Base-by-base conservation (phyloP, 2,113 vertebrate genomes). In the Clupea harengus region DNA sequence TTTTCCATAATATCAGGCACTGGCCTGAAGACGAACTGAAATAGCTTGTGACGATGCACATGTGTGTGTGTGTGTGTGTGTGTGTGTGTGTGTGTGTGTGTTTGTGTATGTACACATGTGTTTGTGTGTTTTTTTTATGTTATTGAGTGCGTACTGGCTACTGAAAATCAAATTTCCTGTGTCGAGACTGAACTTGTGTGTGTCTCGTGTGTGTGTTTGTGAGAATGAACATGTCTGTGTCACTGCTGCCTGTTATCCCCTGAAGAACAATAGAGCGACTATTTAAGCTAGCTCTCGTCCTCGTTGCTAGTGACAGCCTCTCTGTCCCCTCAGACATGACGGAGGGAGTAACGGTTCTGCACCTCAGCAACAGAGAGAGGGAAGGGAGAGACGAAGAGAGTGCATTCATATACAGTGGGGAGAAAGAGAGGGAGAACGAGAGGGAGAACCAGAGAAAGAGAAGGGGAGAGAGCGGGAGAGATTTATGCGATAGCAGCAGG, bases 1-100 rank as follows among this genome's bases (percentile, higher is more conserved):
- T 90, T 84, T 91, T 86, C 84, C 83, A 88, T 87, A 47, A 86
- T 92, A 88, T 90, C 87, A 90, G 85, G 60, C 81, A 25, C 1
- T 47, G 87, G 82, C 82, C 84, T 44, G 81, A 78, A 82, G 46
- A 32, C 86, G 85, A 91, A 89, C 84, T 82, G 64, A 87, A 88
- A 91, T 87, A 81, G 54, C 84, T 82, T n/a, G 67, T 49, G 39
- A 60, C 78, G 46, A 81, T 60, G 82, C 52, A 18, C 52, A 18
- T 54, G 25, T 45, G 49, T 83, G 39, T 81, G 50, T 84, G 81
- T 86, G 67, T 81, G 86, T 82, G 81, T 83, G 78, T 39, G 85
- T 81, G 80, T 86, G 82, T 81, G 49, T 60, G 49, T 82, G 1
- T 45, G 15, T 57, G 44, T 81, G 25, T 85, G 49, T 83, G 6